Conservation (phyloP, 2,113 vertebrate species). For the Menidia beryllina region DNA sequence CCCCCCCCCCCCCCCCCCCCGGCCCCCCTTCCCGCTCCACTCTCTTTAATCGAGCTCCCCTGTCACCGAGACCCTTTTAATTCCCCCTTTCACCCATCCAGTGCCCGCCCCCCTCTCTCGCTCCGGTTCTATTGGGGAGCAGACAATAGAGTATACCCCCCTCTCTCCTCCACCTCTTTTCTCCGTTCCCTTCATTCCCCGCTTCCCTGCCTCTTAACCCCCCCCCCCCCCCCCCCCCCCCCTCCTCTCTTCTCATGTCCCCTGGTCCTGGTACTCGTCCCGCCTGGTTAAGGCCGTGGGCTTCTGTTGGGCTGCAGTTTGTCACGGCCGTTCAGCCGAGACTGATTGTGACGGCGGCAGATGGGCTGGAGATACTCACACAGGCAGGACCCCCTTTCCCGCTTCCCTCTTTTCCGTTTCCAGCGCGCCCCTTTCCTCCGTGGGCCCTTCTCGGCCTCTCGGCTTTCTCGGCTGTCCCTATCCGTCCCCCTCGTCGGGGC, state of each 20-base stretch:
- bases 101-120: constrained; percentile 59
- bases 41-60: constrained; percentile 70
- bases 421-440: constrained; percentile 3
- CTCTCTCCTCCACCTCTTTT: neutral
- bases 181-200: neutral
- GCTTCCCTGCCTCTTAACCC: constrained; percentile 26
- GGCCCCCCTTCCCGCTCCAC: constrained; percentile 53
- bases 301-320: constrained; percentile 83
- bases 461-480: constrained; percentile 41
- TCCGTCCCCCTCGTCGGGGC: constrained; percentile 19
- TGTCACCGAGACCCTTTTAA: constrained; percentile 78
- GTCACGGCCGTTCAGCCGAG: constrained; percentile 88
- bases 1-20: constrained; percentile 59
- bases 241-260: constrained; percentile 29
- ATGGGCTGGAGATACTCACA: constrained; percentile 81
- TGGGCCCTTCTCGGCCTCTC: constrained; percentile 45
- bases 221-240: neutral
- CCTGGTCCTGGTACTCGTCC: constrained; percentile 70
- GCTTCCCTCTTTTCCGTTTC: constrained; percentile 28
- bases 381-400: constrained; percentile 47
- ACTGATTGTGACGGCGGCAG: constrained; percentile 89
- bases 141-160: constrained; percentile 80
- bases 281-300: constrained; percentile 73
- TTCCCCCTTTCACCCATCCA: constrained; percentile 66
- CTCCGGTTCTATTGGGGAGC: constrained; percentile 69